A percentile compares a stretch with the other conserved stretches of the same genome.
phyloP scores from a whole-genome alignment of 2,797 vertebrate species.

The Eulemur coronatus region DNA sequence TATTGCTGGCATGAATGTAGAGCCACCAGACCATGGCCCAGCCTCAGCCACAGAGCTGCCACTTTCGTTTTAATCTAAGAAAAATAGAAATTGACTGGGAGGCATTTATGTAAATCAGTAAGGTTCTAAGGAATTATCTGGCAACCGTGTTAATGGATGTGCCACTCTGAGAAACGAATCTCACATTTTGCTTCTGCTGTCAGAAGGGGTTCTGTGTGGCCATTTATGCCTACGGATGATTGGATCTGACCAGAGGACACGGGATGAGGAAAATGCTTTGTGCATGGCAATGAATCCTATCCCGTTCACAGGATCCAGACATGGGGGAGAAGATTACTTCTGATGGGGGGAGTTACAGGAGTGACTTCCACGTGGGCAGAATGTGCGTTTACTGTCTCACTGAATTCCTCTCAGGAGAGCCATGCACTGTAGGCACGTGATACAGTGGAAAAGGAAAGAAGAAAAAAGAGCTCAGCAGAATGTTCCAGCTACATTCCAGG shows the following conservation, averaged over 20 bases:
- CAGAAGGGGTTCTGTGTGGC: conserved; percentile 52
- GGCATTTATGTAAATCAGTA: conserved; percentile 77
- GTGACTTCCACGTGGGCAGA: not conserved
- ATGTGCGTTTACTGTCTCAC: not conserved
- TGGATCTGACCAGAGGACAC: not conserved
- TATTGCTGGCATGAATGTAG: not conserved
- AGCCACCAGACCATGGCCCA: not conserved
- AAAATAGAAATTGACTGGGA: conserved; percentile 73
- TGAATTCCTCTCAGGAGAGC: not conserved
- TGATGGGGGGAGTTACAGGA: not conserved
- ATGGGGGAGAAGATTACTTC: not conserved
- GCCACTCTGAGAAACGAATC: conserved; percentile 69
- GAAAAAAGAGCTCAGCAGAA: not conserved
- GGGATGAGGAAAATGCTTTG: not conserved
- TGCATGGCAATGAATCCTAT: not conserved
- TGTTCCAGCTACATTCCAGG: not conserved
- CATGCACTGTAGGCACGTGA: not conserved
- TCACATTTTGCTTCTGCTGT: conserved; percentile 73
- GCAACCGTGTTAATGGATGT: conserved; percentile 60
- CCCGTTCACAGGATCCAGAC: rapidly evolving
- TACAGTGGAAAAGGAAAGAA: not conserved
- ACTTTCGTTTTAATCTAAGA: conserved; percentile 70
- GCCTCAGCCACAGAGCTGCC: conserved; percentile 52
- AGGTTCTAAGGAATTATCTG: conserved; percentile 58
- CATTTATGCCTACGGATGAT: conserved; percentile 63